Conservation (phyloP, 2,113 vertebrate genomes). For the Eretmochelys imbricata region DNA sequence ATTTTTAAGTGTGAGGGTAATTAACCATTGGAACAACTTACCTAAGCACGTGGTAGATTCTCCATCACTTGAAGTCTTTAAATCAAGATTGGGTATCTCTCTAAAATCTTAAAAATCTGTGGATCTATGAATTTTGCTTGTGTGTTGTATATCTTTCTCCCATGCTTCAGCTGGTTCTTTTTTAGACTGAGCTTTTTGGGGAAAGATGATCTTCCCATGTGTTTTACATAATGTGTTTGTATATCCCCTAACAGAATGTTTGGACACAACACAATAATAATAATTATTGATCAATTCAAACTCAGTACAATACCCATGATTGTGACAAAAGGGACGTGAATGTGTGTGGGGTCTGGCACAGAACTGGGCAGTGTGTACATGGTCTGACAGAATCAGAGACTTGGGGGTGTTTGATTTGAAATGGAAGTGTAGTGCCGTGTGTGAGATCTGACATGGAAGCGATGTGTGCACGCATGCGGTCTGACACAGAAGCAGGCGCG, state of each 20-base stretch:
- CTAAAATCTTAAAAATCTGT: neutral
- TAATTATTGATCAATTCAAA: neutral
- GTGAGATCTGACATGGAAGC: neutral
- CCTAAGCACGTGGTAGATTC: neutral
- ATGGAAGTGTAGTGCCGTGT: neutral
- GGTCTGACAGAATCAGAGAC: neutral
- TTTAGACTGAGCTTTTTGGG: neutral
- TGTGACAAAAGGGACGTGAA: neutral
- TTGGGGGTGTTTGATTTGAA: neutral
- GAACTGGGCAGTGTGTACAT: neutral
- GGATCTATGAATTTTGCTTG: neutral
- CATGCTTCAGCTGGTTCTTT: neutral
- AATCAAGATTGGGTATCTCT: fast-evolving
- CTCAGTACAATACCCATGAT: neutral
- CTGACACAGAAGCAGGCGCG: neutral
- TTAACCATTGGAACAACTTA: neutral
- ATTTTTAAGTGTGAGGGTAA: neutral
- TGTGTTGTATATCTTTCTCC: neutral
- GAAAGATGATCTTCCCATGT: neutral
- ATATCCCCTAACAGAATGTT: neutral
- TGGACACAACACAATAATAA: neutral
- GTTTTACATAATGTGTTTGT: neutral
- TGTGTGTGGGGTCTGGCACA: fast-evolving
- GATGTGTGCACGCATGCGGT: neutral
- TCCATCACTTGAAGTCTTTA: neutral